phyloP scores from a whole-genome alignment of 2,797 vertebrate species.

The Gymnothorax javanicus region DNA sequence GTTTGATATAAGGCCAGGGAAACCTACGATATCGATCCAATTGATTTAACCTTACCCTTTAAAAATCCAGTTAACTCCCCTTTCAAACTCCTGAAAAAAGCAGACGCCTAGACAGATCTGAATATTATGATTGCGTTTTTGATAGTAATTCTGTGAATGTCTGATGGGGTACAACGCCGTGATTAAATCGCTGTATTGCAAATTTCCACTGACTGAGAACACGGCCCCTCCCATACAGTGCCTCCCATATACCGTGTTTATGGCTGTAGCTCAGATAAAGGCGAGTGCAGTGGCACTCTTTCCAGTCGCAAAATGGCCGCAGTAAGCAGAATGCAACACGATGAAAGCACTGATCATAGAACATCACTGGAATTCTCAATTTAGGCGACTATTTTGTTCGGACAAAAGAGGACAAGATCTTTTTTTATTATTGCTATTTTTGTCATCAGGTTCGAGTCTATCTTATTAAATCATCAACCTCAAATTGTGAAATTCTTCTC shows the following conservation, averaged over 20 bases:
- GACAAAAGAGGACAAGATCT: not conserved
- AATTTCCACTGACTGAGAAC: constrained; percentile 44
- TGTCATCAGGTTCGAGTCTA: not conserved
- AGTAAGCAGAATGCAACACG: constrained; percentile 34
- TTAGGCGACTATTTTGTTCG: not conserved
- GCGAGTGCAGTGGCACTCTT: constrained; percentile 14
- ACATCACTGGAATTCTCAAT: not conserved
- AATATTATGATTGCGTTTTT: constrained; percentile 77
- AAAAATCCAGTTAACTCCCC: constrained; percentile 73
- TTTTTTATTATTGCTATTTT: not conserved
- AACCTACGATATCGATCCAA: constrained; percentile 80
- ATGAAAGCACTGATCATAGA: constrained; percentile 26
- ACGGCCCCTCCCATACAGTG: constrained; percentile 20
- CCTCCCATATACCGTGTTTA: not conserved
- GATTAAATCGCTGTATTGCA: constrained; percentile 59
- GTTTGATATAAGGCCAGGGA: constrained; percentile 81
- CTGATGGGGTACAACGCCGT: constrained; percentile 37
- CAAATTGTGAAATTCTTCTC: not conserved
- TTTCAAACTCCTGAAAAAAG: constrained; percentile 59
- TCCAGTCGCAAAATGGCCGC: constrained; percentile 27
- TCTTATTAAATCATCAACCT: not conserved
- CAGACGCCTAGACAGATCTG: constrained; percentile 68
- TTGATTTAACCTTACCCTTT: constrained; percentile 81
- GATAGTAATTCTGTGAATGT: constrained; percentile 63
- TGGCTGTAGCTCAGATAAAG: constrained; percentile 19